These are phyloP conservation scores for Helarctos malayanus DNA, from an alignment of 2,797 vertebrate species.

Conservation along the genomic window DNA sequence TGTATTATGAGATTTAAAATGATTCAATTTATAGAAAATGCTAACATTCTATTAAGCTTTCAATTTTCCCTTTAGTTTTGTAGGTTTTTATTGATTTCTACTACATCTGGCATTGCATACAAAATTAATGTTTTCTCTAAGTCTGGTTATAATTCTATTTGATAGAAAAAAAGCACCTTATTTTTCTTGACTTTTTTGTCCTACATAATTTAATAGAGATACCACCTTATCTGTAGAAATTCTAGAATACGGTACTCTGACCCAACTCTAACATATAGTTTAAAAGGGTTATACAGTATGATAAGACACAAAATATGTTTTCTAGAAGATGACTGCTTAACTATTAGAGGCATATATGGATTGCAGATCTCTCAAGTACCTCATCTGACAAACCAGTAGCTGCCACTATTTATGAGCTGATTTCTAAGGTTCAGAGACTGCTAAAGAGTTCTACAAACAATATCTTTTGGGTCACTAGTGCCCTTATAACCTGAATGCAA, in stretches of 20 bases:
- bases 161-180: neutral
- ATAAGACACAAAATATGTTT: neutral
- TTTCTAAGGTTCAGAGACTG: neutral
- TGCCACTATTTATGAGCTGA: neutral
- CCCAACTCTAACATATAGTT: neutral
- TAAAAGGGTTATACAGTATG: neutral
- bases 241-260: conserved; percentile 35
- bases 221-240: neutral
- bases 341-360: neutral
- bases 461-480: neutral
- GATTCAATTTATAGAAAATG: neutral
- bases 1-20: neutral
- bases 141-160: neutral
- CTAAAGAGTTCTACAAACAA: neutral
- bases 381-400: neutral
- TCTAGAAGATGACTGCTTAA: neutral
- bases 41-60: neutral
- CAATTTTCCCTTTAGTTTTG: neutral
- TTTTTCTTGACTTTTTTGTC: conserved; percentile 14
- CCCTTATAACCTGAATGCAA: neutral
- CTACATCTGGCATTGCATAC: neutral
- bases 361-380: neutral
- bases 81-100: conserved; percentile 21
- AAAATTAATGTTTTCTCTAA: conserved; percentile 36
- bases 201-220: neutral